These are phyloP conservation scores for Drosophila pseudoananassae DNA, from an alignment of 1,140 invertebrate species.

Conservation along the genomic window DNA sequence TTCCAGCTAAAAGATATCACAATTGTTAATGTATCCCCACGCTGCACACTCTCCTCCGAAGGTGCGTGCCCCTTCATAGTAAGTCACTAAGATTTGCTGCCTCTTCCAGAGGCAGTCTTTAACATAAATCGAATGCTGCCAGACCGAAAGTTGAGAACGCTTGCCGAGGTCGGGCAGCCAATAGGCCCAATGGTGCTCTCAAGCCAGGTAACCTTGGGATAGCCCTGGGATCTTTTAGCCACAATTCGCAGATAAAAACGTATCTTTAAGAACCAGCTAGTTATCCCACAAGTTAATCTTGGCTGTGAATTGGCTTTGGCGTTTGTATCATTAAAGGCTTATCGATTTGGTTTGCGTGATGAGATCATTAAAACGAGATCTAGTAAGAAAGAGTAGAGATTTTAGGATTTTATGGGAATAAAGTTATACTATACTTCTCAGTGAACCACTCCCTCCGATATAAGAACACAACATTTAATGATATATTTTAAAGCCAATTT, in stretches of 20 bases:
- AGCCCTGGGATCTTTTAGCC: not conserved
- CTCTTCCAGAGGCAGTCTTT: constrained; percentile 40
- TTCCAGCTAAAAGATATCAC: constrained; percentile 64
- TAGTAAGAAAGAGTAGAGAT: not conserved
- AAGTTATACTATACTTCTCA: too few relatives aligned
- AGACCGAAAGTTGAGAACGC: constrained; percentile 26
- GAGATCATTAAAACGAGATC: not conserved
- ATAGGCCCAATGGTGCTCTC: constrained; percentile 9
- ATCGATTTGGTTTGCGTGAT: constrained; percentile 1
- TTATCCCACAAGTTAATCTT: not conserved
- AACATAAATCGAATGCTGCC: constrained; percentile 44
- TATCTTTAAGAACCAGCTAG: not conserved
- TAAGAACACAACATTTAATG: too few relatives aligned
- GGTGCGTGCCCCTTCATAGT: constrained; percentile 65
- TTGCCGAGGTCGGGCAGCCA: constrained; percentile 11
- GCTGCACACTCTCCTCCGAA: not conserved
- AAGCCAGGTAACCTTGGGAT: constrained; percentile 23
- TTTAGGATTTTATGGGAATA: not conserved
- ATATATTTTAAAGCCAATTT: not conserved
- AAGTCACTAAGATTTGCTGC: constrained; percentile 49
- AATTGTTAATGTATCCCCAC: constrained; percentile 51
- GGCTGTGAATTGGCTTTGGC: not conserved
- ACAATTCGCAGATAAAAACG: constrained; percentile 1
- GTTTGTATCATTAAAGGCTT: not conserved
- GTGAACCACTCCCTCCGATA: too few relatives aligned